Base-by-base conservation (phyloP, 1,140 invertebrate genomes). In the Nymphalis io region DNA sequence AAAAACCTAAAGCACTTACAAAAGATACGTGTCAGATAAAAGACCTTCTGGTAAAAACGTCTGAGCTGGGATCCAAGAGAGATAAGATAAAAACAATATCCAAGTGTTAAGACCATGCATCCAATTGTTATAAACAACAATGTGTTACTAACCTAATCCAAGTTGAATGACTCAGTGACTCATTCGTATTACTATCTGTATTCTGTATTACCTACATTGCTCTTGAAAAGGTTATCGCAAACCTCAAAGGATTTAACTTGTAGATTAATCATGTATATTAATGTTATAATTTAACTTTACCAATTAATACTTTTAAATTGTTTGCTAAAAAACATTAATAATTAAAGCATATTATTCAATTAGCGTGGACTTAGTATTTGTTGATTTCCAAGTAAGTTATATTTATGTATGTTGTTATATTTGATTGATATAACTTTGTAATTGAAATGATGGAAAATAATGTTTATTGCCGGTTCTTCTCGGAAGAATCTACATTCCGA, bases 141-240 rank as follows among this genome's bases (percentile, higher is more conserved):
- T 64, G 48, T 57, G 27, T 38, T 20, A 51, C 18, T 65, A 61
- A 64, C 61, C 48, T 61, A 66, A 60, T 33, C 4, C 53, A 66
- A 85, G 87, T 86, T 89, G 82, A 89, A 89, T 81, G 87, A 89
- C 85, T 85, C 48, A 57, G 61, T 88, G 86, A 88, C 59, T 88
- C 85, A 88, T 53, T 81, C 75, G 83, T 44, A 18, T 55, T 55
- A n/a, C 21, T 20, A 21, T 84, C 76, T 79, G 79, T 75, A 81
- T 82, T 84, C 76, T 79, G 79, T 75, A 81, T 82, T 81, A 68
- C 66, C 65, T 59, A 66, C 70, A 70, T 70, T 80, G 76, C 81
- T 85, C 84, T 84, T 83, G 69, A 66, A 83, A 87, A 86, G 84
- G 82, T 85, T 81, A 81, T 79, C 76, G 72, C 33, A 59, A 73